phyloP scores from a whole-genome alignment of 1,140 invertebrate species.

The Sinonovacula constricta region DNA sequence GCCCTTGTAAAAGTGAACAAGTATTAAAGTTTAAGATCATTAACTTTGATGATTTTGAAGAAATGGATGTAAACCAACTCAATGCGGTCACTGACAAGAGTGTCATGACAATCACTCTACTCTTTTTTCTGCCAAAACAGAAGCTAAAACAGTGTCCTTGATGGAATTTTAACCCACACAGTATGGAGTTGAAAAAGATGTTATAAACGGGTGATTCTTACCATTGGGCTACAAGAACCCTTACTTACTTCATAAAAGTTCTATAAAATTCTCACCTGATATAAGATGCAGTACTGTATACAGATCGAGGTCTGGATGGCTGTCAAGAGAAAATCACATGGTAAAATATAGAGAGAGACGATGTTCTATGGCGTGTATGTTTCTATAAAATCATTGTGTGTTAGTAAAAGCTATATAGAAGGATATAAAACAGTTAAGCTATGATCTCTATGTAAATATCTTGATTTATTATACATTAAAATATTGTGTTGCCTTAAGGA shows the following conservation, averaged over 20 bases:
- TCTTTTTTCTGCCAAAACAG: neutral
- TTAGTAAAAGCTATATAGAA: no score
- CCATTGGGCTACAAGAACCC: no score
- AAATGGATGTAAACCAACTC: no score
- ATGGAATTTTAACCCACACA: neutral
- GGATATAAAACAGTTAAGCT: no score
- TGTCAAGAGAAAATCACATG: slow-evolving; percentile 55
- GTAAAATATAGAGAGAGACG: no score
- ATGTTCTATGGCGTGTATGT: no score
- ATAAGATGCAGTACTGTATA: slow-evolving; percentile 61
- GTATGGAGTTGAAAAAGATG: neutral
- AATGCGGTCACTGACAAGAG: no score
- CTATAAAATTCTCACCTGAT: slow-evolving; percentile 58
- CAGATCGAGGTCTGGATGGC: slow-evolving; percentile 60
- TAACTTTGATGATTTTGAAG: neutral
- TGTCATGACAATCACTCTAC: neutral
- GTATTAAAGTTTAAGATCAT: neutral
- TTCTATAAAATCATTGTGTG: no score
- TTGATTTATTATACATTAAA: no score
- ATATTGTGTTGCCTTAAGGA: no score
- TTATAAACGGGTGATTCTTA: neutral
- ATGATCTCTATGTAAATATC: no score
- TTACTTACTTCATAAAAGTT: no score
- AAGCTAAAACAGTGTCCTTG: neutral
- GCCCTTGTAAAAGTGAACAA: neutral